Base-by-base conservation (phyloP, 2,888 invertebrate genomes). In the Archips xylosteana region DNA sequence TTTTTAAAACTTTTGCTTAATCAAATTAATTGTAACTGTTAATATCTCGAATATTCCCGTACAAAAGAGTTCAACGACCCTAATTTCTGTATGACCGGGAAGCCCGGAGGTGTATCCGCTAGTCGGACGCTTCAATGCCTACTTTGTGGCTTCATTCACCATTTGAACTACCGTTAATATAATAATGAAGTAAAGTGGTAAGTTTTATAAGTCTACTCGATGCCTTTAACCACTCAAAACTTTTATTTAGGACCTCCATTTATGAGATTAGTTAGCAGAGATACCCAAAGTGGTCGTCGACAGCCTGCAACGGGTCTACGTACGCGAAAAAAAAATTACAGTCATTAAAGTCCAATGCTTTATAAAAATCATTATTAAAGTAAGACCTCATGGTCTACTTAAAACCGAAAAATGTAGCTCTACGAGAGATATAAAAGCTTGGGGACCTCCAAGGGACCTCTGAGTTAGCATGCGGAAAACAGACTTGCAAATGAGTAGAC, bases 61-160 rank as follows among this genome's bases (percentile, higher is more conserved):
- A 88, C 81, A 89, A 90, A 91, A 91, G 91, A 91, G 88, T 90
- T 91, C 91, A 91, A 91, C 90, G 91, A 87, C 78, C 76, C 78
- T 79, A 84, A 57, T 54, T 54, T 54, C 51, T 54, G 51, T 8
- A 54, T 5, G 49, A 4, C n/a, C 15, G 15, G 8, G 51, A 23
- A 23, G 4, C 32, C 57, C 57, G 32, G 32, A 34, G 8, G 32
- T 62, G 9, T 9, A 10, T 47, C 39, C 61, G 59, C 59, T 67
- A 68, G 47, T 34, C 45, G 12, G 23, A 36, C 36, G 60, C 60
- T 36, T 47, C 15, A 9, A 23, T 54, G 60, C 49, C 47, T 15
- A 45, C 60, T 61, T 15, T 12, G 61, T 39, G 69, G 61, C 51
- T 49, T 39, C 61, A 60, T 23, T 61, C 49, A 39, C 49, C 36